Evolutionary conservation across 2,888 invertebrate genomes (phyloP), one percentile per base, ranked within the genome.

Genomic region (Drosophila melanocephala): DNA sequence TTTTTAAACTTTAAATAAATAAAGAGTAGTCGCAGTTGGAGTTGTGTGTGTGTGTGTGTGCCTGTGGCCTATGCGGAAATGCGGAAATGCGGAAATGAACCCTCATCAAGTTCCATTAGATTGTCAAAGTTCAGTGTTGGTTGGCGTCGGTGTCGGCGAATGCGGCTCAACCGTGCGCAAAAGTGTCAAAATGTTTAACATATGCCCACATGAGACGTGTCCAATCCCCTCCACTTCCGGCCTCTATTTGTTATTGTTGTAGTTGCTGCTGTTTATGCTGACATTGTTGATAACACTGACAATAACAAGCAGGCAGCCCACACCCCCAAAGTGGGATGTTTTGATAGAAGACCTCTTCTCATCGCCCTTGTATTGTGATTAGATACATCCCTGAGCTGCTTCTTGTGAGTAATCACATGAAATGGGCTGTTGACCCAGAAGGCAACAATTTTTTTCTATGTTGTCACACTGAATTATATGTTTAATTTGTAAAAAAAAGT

Each of bases 171-270:
- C 83, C 79, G 77, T 79, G 86, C 83, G 83, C 83, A 90, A 89
- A 86, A 86, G 90, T 86, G 88, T 86, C 86, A 86, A 87, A 85
- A 88, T 90, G 78, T 83, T 90, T 76, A 90, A 86, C 90, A 90
- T 85, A 80, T 85, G 88, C 88, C 83, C 86, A 87, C 90, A 86
- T 75, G 86, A 83, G 88, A 87, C 76, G 39, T 60, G 53, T 19
- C 55, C 56, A 50, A 51, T 26, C 19, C 37, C 33, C 16, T 28
- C 2, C 19, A 14, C 44, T 9, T 33, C n/a, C 33, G 30, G 19
- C 58, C 30, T 37, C 39, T 42, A 51, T 28, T 52, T 60, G 39
- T 58, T 53, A 57, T 59, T 42, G 62, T 56, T 59, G 77, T 44
- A 72, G 72, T 75, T 80, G 74, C 73, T 75, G 71, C 74, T 79